Percentiles rank a stretch among this genome's conserved stretches.
These are phyloP conservation scores for Drosophila tanythrix DNA, from an alignment of 2,888 invertebrate species.

Conservation along the genomic window DNA sequence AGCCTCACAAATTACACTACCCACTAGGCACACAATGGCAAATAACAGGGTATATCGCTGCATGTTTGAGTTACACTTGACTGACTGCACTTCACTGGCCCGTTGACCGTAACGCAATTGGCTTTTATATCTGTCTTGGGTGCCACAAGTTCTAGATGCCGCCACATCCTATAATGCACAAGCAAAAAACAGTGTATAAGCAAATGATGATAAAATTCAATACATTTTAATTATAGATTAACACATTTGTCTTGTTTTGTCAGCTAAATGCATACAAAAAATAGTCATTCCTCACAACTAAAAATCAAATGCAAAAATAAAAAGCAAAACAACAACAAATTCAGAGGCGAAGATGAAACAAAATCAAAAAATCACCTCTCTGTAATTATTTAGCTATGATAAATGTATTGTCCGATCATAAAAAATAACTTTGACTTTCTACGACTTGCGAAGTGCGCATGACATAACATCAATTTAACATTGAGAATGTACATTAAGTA, in stretches of 20 bases:
- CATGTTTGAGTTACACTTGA: slow-evolving; percentile 59
- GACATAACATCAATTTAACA: slow-evolving; percentile 1
- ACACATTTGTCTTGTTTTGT: slow-evolving; percentile 38
- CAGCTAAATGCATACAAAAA: slow-evolving; percentile 15
- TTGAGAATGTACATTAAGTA: background rate
- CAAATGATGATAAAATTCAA: slow-evolving; percentile 47
- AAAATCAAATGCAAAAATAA: slow-evolving; percentile 6
- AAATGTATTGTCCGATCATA: slow-evolving; percentile 15
- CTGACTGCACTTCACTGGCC: slow-evolving; percentile 62
- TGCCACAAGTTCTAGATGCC: slow-evolving; percentile 24
- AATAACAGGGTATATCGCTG: slow-evolving; percentile 65
- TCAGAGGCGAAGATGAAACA: slow-evolving; percentile 5
- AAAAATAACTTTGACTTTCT: slow-evolving; percentile 28
- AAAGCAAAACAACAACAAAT: background rate
- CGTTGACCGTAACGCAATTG: slow-evolving; percentile 17
- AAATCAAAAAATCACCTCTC: slow-evolving; percentile 33
- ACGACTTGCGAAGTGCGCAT: slow-evolving; percentile 2
- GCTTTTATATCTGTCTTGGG: slow-evolving; percentile 55
- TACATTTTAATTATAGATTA: slow-evolving; percentile 73
- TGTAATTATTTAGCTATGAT: slow-evolving; percentile 36
- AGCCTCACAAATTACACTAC: slow-evolving; percentile 43
- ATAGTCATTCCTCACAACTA: slow-evolving; percentile 30
- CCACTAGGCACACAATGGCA: slow-evolving; percentile 46
- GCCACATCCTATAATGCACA: slow-evolving; percentile 44
- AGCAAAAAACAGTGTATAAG: slow-evolving; percentile 32